phyloP scores from a whole-genome alignment of 2,797 vertebrate genomes.

The Alauda arvensis region DNA sequence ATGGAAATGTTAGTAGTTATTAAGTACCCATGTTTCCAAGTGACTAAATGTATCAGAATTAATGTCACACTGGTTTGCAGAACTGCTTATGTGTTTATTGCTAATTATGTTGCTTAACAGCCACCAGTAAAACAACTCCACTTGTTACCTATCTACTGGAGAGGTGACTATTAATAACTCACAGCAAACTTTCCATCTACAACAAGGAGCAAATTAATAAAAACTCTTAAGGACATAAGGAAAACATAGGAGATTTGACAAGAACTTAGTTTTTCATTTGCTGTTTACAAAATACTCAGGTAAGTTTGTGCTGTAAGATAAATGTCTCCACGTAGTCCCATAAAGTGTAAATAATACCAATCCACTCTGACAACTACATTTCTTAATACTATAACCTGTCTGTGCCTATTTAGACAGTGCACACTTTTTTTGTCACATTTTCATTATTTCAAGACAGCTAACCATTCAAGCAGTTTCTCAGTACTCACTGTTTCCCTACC shows the following conservation, averaged over 20 bases:
- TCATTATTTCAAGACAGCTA: background rate
- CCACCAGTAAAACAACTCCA: background rate
- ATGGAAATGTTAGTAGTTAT: slow-evolving; percentile 46
- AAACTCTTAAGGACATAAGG: background rate
- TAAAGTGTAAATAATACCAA: background rate
- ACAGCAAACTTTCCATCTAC: background rate
- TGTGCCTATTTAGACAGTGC: background rate
- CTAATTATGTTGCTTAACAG: slow-evolving; percentile 29
- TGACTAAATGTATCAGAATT: slow-evolving; percentile 30
- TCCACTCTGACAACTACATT: background rate
- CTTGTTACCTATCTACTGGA: background rate
- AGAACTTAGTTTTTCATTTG: background rate
- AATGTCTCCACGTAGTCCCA: background rate
- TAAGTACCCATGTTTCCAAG: slow-evolving; percentile 50
- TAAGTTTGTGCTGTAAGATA: background rate
- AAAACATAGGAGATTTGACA: background rate
- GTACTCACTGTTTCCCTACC: background rate
- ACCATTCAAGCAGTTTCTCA: background rate
- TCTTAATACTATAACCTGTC: background rate
- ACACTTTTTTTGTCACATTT: background rate
- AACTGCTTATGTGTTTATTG: background rate
- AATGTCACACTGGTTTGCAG: slow-evolving; percentile 18
- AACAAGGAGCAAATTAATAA: background rate
- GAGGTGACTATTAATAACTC: background rate
- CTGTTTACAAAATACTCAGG: background rate